Conservation (phyloP, 2,797 vertebrate genomes). For the Anableps anableps region DNA sequence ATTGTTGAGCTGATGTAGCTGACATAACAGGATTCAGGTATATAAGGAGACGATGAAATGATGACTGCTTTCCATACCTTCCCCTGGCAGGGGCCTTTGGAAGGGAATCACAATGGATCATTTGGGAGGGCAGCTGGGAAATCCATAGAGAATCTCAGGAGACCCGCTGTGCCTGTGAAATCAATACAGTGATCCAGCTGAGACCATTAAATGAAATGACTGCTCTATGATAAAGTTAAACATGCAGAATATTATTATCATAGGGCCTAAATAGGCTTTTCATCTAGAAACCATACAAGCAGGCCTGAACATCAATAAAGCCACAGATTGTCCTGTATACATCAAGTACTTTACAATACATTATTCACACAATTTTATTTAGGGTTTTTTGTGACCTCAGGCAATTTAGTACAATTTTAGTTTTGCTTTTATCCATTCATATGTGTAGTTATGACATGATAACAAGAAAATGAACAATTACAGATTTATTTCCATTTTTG, state of each 20-base stretch:
- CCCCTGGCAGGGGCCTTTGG: constrained; percentile 60
- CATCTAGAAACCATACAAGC: constrained; percentile 62
- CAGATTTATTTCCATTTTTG: too few species aligned
- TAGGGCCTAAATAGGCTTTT: constrained; percentile 68
- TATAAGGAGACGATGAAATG: constrained; percentile 58
- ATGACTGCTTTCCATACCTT: constrained; percentile 74
- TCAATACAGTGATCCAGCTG: constrained; percentile 73
- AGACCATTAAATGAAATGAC: constrained; percentile 74
- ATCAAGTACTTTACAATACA: constrained; percentile 3
- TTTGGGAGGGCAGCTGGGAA: constrained; percentile 78
- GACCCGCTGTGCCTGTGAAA: constrained; percentile 72
- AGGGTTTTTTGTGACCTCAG: background rate
- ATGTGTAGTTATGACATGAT: background rate
- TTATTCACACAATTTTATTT: background rate
- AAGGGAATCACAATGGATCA: constrained; percentile 73
- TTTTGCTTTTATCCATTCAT: background rate
- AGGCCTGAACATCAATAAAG: constrained; percentile 54
- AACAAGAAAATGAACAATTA: background rate
- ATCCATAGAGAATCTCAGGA: constrained; percentile 73
- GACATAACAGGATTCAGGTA: constrained; percentile 67
- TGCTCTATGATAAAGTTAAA: constrained; percentile 71
- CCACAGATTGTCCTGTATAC: constrained; percentile 29
- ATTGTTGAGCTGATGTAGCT: constrained; percentile 53
- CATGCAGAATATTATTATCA: constrained; percentile 74
- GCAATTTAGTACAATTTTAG: background rate